These are phyloP conservation scores for Sarcophaga caerulescens DNA, from an alignment of 2,888 invertebrate genomes.

Conservation along the genomic window DNA sequence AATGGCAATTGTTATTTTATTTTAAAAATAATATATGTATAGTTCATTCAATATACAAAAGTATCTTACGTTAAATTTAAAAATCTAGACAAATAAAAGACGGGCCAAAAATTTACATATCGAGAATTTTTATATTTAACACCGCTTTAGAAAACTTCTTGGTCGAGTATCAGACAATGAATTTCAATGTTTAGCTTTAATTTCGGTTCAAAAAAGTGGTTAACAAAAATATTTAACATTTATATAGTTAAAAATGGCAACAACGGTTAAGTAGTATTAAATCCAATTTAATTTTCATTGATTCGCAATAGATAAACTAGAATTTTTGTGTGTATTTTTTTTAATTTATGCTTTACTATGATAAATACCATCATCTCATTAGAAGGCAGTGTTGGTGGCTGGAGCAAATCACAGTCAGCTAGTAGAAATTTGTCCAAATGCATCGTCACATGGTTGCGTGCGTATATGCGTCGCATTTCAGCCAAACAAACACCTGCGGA, in stretches of 20 bases:
- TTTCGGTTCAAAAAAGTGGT: constrained; percentile 40
- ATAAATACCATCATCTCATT: constrained; percentile 79
- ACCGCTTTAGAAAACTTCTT: constrained; percentile 53
- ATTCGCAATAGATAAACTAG: constrained; percentile 73
- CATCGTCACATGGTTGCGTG: constrained; percentile 36
- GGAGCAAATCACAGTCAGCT: constrained; percentile 54
- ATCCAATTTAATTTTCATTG: constrained; percentile 72
- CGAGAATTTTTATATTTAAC: constrained; percentile 62
- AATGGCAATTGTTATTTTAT: constrained; percentile 50
- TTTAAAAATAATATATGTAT: constrained; percentile 34
- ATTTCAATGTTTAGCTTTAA: constrained; percentile 59
- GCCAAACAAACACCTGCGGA: constrained; percentile 37
- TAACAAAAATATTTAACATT: constrained; percentile 55
- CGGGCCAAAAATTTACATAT: constrained; percentile 61
- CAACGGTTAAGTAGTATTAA: constrained; percentile 67
- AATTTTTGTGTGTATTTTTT: constrained; percentile 75
- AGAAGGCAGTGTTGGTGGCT: constrained; percentile 52
- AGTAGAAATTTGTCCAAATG: constrained; percentile 33
- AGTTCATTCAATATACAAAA: constrained; percentile 54
- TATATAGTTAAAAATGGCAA: constrained; percentile 51
- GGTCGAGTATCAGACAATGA: constrained; percentile 49
- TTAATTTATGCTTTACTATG: constrained; percentile 74
- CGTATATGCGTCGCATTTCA: constrained; percentile 14
- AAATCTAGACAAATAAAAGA: constrained; percentile 54
- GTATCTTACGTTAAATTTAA: constrained; percentile 66